Evolutionary conservation across 35 echinoderm and acorn worm species (phyloP), one percentile per base, ranked within the genome.

Genomic region (Eucidaris tribuloides): DNA sequence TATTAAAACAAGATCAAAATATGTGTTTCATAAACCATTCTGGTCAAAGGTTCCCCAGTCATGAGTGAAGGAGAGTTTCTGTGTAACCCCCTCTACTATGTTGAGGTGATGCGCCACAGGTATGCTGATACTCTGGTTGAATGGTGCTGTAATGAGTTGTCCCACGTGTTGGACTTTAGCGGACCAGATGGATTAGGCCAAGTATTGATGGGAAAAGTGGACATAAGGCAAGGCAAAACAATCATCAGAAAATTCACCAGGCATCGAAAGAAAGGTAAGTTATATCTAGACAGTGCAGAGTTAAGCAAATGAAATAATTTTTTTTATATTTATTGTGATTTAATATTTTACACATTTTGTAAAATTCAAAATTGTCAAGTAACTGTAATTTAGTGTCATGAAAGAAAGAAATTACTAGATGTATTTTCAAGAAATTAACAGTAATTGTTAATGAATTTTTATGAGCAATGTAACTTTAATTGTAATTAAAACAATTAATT

Each of bases 61-160:
- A 74, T 74, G 68, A 74, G 35, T 74, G 68, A 36, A 14, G n/a
- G 55, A 57, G 89, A 92, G 60, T 37, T 83, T 32, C 76, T 97
- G 23, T 99, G 96, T 60, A 99, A 99, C 58, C 96, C 90, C 50
- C 83, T 93, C 32, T 83, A 93, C 72, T 99, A 99, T 74, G 72
- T 99, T 38, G 96, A 99, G 78, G 91, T 89, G 3, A 99, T 99
- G 96, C 89, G 86, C 55, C 90, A 88, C 68, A 99, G 90, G 39
- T 86, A 99, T 43, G 77, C 86, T 20, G 82, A 87, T 28, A 71
- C 77, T 3, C 76, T 99, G 50, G 82, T 40, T 5, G 96, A 99
- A 33, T 99, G 96, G 96, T 99, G 96, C 70, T 99, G 96, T 61
- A 93, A 78, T 13, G 90, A 99, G 76, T 50, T 99, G n/a, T 99